Base-by-base conservation (phyloP, 2,888 invertebrate genomes). In the Zeuzera pyrina region DNA sequence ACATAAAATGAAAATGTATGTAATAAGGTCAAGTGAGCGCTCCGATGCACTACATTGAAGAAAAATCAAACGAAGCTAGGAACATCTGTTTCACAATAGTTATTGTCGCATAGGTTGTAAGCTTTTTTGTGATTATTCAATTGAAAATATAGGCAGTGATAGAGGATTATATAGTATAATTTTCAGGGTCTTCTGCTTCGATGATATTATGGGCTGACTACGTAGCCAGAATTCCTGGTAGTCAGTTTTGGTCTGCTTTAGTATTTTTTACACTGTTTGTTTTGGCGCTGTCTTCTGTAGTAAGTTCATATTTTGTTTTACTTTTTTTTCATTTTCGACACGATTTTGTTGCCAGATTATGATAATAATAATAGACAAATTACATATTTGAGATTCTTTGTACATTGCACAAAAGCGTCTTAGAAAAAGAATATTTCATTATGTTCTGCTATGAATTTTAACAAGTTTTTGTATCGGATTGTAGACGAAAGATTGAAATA, bases 141-240 rank as follows among this genome's bases (percentile, higher is more conserved):
- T 13, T 25, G 15, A 4, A 10, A 6, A 14, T 4, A 27, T 13
- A 7, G 7, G n/a, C 12, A 27, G 5, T 12, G n/a, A 27, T n/a
- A n/a, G n/a, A n/a, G n/a, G n/a, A n/a, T n/a, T n/a, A n/a, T 27
- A 27, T 27, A 27, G 7, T 27, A 27, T 4, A 24, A n/a, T 29
- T 51, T 51, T 0, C 47, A 83, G 81, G 78, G 0, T 39, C 77
- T 0, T 55, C 77, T 0, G 46, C 76, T 1, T 52, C 76, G 0
- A 51, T 79, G 39, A 56, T 81, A 7, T 39, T 83, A n/a, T 83
- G 81, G 81, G 61, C 78, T 0, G 81, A 81, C 43, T 68, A 52
- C 36, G 76, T 65, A 27, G 67, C 73, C 1, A 47, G 81, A 28
- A 43, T 72, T 22, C 79, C 81, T 0, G 81, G 81, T 31, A 81